phyloP scores from a whole-genome alignment of 2,888 invertebrate species.

The Eristalis intricaria region DNA sequence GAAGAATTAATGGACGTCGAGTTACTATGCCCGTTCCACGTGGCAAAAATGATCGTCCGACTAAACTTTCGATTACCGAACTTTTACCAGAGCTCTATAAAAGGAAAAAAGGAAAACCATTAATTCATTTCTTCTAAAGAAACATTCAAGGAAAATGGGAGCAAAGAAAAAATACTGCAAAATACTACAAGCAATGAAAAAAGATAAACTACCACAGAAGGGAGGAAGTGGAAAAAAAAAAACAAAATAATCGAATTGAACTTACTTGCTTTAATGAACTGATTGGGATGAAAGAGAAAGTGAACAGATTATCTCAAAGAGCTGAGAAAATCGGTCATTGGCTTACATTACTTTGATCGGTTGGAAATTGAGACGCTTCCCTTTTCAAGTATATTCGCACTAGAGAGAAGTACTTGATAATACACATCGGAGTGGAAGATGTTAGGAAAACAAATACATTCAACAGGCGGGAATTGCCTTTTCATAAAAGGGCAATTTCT shows the following conservation, averaged over 20 bases:
- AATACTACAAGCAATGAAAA: not conserved
- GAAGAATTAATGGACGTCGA: conserved; percentile 95
- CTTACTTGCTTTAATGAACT: not conserved
- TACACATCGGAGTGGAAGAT: not conserved
- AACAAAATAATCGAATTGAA: not conserved
- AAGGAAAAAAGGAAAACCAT: conserved; percentile 46
- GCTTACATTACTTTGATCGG: not conserved
- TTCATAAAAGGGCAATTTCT: no score
- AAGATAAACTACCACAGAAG: not conserved
- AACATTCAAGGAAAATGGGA: conserved; percentile 66
- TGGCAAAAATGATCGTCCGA: conserved; percentile 98
- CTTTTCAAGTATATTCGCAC: not conserved
- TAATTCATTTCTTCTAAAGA: not conserved
- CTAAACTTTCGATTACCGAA: conserved; percentile 98
- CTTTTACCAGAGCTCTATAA: conserved; percentile 99
- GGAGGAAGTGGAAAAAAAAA: not conserved
- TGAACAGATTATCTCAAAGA: not conserved
- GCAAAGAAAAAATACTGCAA: conserved; percentile 42
- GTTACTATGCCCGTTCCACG: conserved; percentile 99
- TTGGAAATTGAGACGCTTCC: not conserved
- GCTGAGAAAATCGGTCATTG: not conserved
- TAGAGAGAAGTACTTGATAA: not conserved
- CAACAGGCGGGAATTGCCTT: no score
- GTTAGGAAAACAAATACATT: not conserved
- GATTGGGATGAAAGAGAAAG: not conserved